Evolutionary conservation across 2,888 invertebrate genomes (phyloP).

Genomic region (Barypeithes pellucidus): DNA sequence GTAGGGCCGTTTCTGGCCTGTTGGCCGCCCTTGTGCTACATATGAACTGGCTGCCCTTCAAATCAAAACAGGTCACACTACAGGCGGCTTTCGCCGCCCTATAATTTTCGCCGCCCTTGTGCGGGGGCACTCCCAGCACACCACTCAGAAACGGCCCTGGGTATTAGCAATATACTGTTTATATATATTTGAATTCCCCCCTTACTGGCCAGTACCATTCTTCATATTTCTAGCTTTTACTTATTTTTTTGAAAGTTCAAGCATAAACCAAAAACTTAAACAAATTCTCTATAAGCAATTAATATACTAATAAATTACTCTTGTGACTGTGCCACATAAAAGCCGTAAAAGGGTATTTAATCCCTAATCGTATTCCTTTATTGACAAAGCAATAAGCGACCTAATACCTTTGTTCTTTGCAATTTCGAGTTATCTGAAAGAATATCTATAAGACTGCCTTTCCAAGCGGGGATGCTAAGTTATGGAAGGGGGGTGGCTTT

Average conservation of each 20-base stretch:
- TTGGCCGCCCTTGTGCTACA: no score
- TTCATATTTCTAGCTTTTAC: no score
- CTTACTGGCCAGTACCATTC: no score
- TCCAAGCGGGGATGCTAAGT: conserved; percentile 52
- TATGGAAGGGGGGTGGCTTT: conserved; percentile 56
- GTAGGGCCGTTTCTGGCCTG: no score
- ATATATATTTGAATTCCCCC: no score
- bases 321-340: conserved; percentile 45
- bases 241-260: not conserved
- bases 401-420: conserved; percentile 56
- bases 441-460: conserved; percentile 56
- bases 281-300: not conserved
- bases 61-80: no score
- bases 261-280: not conserved
- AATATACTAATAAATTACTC: conserved; percentile 46
- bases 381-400: conserved; percentile 57
- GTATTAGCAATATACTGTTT: no score
- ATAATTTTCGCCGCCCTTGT: no score
- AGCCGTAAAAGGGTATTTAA: conserved; percentile 42
- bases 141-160: no score
- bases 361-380: conserved; percentile 54
- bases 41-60: no score
- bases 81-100: no score
- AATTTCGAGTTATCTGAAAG: conserved; percentile 54
- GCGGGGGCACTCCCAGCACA: no score